These are phyloP conservation scores for Callaeas wilsoni DNA, from an alignment of 2,113 vertebrate genomes.

Conservation along the genomic window DNA sequence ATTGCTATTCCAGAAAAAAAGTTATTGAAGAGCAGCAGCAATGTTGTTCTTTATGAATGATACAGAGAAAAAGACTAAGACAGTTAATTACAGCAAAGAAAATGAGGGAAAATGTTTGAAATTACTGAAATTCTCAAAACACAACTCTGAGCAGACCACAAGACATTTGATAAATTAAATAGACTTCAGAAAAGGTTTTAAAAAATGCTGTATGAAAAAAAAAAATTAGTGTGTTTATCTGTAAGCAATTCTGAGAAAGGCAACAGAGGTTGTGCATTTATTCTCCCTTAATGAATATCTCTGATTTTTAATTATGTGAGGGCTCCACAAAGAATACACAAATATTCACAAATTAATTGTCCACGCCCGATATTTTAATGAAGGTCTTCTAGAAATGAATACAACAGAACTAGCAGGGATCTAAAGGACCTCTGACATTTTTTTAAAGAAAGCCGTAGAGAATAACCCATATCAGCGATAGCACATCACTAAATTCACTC, in stretches of 20 bases:
- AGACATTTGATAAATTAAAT: background rate
- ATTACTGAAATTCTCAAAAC: background rate
- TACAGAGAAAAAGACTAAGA: background rate
- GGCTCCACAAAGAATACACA: background rate
- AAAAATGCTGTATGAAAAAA: background rate
- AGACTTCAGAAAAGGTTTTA: background rate
- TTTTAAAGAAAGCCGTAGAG: background rate
- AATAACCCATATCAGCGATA: background rate
- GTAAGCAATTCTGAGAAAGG: background rate
- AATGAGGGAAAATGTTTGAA: background rate
- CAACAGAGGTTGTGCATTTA: background rate
- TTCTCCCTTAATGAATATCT: background rate
- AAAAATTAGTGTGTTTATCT: background rate
- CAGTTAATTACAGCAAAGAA: background rate
- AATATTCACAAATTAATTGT: background rate
- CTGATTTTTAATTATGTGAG: background rate
- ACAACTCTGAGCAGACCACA: background rate
- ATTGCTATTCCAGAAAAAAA: constrained; percentile 23
- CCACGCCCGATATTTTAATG: background rate
- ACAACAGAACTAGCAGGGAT: background rate
- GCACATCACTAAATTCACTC: background rate
- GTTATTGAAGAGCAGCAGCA: background rate
- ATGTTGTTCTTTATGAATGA: background rate
- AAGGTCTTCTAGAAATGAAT: background rate
- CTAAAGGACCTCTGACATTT: background rate